These are phyloP conservation scores for Drosophila kuntzei DNA, from an alignment of 2,888 invertebrate genomes.

Conservation along the genomic window DNA sequence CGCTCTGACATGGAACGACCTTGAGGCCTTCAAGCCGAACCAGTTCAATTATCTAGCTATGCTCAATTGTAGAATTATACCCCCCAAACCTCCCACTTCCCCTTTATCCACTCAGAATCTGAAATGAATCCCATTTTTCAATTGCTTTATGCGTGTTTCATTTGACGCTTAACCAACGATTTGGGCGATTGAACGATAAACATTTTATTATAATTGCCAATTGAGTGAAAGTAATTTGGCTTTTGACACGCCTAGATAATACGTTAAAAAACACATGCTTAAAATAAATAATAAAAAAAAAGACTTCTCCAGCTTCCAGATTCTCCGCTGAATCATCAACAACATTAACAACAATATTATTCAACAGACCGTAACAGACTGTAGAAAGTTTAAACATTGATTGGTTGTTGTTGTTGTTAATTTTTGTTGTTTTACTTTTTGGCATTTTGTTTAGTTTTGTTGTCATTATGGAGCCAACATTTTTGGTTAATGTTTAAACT, in stretches of 20 bases:
- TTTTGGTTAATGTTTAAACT: slow-evolving; percentile 37
- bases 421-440: slow-evolving; percentile 23
- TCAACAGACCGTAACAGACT: slow-evolving; percentile 1
- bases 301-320: slow-evolving; percentile 36
- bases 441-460: slow-evolving; percentile 38
- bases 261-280: slow-evolving; percentile 13
- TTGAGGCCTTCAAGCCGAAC: slow-evolving; percentile 49
- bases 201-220: slow-evolving; percentile 52
- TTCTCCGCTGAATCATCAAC: slow-evolving; percentile 53
- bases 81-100: background rate
- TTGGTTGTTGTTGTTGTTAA: slow-evolving; percentile 25
- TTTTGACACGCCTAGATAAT: slow-evolving; percentile 51
- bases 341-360: slow-evolving; percentile 22
- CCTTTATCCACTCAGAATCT: background rate
- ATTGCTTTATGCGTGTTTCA: slow-evolving; percentile 51
- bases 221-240: slow-evolving; percentile 71
- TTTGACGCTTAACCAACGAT: slow-evolving; percentile 37
- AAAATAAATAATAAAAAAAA: too few relatives aligned
- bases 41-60: slow-evolving; percentile 57
- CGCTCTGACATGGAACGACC: slow-evolving; percentile 73
- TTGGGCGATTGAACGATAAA: slow-evolving; percentile 54
- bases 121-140: slow-evolving; percentile 25
- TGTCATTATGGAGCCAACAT: slow-evolving; percentile 37
- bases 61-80: slow-evolving; percentile 23
- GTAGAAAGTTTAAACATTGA: slow-evolving; percentile 67